A percentile compares a stretch with the other conserved stretches of the same genome.
phyloP scores from a whole-genome alignment of 2,888 invertebrate species.

The Lamellibrachia satsuma region DNA sequence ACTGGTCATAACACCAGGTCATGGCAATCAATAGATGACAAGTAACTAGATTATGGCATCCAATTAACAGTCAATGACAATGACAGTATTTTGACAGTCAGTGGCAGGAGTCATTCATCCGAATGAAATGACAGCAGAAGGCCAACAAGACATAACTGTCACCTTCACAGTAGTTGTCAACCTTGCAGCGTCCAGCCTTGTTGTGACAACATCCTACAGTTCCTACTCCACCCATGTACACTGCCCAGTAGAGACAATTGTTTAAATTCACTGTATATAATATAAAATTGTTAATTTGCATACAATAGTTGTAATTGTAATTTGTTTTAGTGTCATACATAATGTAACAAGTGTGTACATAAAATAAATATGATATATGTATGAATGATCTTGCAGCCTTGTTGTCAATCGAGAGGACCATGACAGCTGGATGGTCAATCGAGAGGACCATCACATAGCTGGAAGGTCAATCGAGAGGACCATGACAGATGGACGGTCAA shows the following conservation, averaged over 20 bases:
- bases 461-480: too few relatives aligned
- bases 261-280: background rate
- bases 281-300: background rate
- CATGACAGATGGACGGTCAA: too few relatives aligned
- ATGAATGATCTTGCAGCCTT: background rate
- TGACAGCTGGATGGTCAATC: too few relatives aligned
- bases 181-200: too few relatives aligned
- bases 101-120: background rate
- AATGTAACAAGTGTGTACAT: background rate
- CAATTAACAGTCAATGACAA: background rate
- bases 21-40: background rate
- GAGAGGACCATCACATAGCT: too few relatives aligned
- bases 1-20: background rate
- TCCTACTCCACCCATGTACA: background rate
- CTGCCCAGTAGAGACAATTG: background rate
- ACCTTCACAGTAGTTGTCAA: too few relatives aligned
- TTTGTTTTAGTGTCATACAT: background rate
- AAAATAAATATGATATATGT: background rate
- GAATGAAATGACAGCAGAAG: too few relatives aligned
- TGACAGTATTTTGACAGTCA: background rate
- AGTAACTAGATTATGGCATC: background rate
- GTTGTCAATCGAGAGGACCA: too few relatives aligned
- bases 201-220: background rate
- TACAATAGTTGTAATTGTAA: background rate
- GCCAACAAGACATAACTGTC: too few relatives aligned